Base-by-base conservation (phyloP, 1,140 invertebrate species). In the Anastrepha obliqua region DNA sequence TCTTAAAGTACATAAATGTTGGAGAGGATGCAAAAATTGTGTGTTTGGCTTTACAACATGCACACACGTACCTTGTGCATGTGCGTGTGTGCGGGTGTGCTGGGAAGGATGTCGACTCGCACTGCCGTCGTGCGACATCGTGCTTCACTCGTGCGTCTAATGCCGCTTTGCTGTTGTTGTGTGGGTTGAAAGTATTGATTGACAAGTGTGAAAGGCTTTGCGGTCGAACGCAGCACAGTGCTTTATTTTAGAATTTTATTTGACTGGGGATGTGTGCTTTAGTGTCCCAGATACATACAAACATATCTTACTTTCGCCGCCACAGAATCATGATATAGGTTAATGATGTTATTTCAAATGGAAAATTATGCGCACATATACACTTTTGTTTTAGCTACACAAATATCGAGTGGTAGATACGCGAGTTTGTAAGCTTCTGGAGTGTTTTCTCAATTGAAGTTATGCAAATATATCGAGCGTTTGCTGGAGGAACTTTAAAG, bases 301-400 rank as follows among this genome's bases (percentile, higher is more conserved):
- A 29, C 29, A 29, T 29, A 29, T 67, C 44, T 47, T 7, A 74
- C 67, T 44, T n/a, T 74, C 67, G 42, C 67, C 15, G 29, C 42
- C 44, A 74, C 39, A 74, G 9, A 44, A 67, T 64, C 20, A 9
- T 44, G 67, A 74, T 74, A 39, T 74, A 17, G 67, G 67, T 74
- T 74, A 74, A 74, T 74, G 67, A 74, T 29, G 39, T 44, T 47
- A 74, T 74, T 47, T 44, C 67, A 47, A 74, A 39, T 74, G 67
- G 42, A n/a, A 74, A 74, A 47, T 47, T 74, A 74, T 74, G 51
- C 51, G 11, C 11, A 55, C 11, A 55, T 8, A 55, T 55, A 8
- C 6, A 2, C 51, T 55, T 55, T 55, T 55, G 51, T 55, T 55
- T 55, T 55, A 55, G 6, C 51, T 55, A 55, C 51, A 55, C 51